These are phyloP conservation scores for Diadophis punctatus DNA, from an alignment of 2,113 vertebrate genomes.

Conservation along the genomic window DNA sequence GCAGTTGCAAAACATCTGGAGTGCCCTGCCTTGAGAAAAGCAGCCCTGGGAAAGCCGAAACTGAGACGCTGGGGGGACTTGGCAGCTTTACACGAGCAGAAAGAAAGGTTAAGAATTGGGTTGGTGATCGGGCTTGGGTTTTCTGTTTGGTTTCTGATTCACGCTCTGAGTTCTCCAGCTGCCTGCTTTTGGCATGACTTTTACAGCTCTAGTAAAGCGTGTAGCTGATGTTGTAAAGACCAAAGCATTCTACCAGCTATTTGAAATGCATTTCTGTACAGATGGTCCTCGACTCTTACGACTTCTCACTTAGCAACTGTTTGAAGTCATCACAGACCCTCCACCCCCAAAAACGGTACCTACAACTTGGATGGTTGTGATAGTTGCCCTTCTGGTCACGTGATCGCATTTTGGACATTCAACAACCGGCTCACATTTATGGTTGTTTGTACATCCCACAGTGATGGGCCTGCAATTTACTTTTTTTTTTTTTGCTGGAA, in stretches of 20 bases:
- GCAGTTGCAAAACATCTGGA: not conserved
- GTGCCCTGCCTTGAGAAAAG: not conserved
- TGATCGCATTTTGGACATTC: not conserved
- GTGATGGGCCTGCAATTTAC: not conserved
- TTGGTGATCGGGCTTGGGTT: too few relatives aligned
- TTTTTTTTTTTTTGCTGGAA: rapidly evolving
- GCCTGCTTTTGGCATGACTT: not conserved
- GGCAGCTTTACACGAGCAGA: not conserved
- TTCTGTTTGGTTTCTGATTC: not conserved
- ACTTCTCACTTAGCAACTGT: not conserved
- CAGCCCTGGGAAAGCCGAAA: not conserved
- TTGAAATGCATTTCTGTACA: not conserved
- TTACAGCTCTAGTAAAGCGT: not conserved
- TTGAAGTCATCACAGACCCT: not conserved
- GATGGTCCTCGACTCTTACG: not conserved
- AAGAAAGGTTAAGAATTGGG: not conserved
- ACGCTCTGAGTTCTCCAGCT: not conserved
- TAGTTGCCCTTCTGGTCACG: not conserved
- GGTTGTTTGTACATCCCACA: not conserved
- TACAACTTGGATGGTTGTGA: not conserved
- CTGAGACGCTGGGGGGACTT: not conserved
- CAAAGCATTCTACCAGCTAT: not conserved
- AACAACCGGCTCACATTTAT: not conserved
- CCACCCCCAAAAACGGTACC: not conserved
- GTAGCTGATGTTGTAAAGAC: not conserved